A percentile compares a stretch with the other conserved stretches of the same genome.
phyloP scores from a whole-genome alignment of 2,113 vertebrate species.

The Crypturellus undulatus region DNA sequence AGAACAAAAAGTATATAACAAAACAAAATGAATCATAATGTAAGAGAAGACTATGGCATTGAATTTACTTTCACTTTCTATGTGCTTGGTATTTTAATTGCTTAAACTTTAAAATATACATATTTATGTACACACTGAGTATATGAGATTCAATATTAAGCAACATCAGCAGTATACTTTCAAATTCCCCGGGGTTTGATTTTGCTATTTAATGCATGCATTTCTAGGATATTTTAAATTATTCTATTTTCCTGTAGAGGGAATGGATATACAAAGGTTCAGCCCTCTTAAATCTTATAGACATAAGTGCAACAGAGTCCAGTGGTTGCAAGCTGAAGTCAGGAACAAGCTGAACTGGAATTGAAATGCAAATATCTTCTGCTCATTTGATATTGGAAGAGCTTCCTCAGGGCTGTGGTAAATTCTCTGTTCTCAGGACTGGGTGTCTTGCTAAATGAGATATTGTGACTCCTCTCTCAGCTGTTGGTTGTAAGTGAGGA shows the following conservation, averaged over 20 bases:
- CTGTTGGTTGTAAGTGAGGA: background rate
- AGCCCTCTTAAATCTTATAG: background rate
- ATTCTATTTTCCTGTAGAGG: background rate
- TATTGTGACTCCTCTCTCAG: background rate
- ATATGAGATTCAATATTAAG: background rate
- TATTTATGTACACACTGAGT: background rate
- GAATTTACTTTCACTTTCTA: background rate
- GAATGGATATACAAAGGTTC: background rate
- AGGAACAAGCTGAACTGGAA: conserved; percentile 20
- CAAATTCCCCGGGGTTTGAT: background rate
- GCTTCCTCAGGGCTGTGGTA: background rate
- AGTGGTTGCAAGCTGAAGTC: conserved; percentile 4
- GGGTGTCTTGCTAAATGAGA: background rate
- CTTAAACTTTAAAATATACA: background rate
- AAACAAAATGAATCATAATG: background rate
- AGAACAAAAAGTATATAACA: background rate
- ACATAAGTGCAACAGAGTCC: background rate
- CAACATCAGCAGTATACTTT: background rate
- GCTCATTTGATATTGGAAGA: background rate
- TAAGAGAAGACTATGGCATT: background rate
- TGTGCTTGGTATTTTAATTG: conserved; percentile 2
- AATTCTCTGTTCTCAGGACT: background rate
- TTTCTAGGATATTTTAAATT: background rate
- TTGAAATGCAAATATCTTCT: background rate
- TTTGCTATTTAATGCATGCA: background rate